phyloP scores from a whole-genome alignment of 2,797 vertebrate genomes.

The Fistularia tabacaria region DNA sequence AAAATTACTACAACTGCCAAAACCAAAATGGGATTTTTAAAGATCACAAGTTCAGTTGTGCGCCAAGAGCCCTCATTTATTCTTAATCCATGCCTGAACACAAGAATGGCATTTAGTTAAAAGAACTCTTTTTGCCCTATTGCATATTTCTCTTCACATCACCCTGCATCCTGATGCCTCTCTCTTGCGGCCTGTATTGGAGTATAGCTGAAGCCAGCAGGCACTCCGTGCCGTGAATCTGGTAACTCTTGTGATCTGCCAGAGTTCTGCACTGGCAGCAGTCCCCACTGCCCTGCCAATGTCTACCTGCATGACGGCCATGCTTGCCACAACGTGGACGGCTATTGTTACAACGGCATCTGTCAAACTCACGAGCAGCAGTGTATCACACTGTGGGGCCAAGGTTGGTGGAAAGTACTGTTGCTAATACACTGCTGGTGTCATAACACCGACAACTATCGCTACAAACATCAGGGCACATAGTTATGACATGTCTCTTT shows the following conservation, averaged over 20 bases:
- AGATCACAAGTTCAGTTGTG: too few species aligned
- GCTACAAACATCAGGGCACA: too few species aligned
- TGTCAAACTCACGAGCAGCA: slow-evolving; percentile 99
- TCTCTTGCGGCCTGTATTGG: neutral
- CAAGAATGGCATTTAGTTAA: neutral
- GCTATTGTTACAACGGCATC: slow-evolving; percentile 95
- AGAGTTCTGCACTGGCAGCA: slow-evolving; percentile 90
- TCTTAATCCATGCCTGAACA: too few species aligned
- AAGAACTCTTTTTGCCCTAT: neutral
- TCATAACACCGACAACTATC: slow-evolving; percentile 50
- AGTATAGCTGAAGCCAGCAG: slow-evolving; percentile 84
- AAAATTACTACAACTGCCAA: too few species aligned
- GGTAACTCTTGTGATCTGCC: slow-evolving; percentile 94
- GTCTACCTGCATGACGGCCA: slow-evolving; percentile 98
- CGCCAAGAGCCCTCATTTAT: too few species aligned
- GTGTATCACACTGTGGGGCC: slow-evolving; percentile 94
- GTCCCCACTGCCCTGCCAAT: slow-evolving; percentile 90
- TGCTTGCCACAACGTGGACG: slow-evolving; percentile 82
- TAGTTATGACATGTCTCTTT: neutral
- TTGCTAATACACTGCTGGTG: too few species aligned
- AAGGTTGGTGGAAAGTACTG: slow-evolving; percentile 68
- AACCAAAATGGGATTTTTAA: too few species aligned
- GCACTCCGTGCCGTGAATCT: slow-evolving; percentile 85
- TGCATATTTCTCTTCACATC: slow-evolving; percentile 7
- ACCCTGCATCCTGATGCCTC: neutral